Base-by-base conservation (phyloP, 2,113 vertebrate genomes). In the Chascanopsetta lugubris region DNA sequence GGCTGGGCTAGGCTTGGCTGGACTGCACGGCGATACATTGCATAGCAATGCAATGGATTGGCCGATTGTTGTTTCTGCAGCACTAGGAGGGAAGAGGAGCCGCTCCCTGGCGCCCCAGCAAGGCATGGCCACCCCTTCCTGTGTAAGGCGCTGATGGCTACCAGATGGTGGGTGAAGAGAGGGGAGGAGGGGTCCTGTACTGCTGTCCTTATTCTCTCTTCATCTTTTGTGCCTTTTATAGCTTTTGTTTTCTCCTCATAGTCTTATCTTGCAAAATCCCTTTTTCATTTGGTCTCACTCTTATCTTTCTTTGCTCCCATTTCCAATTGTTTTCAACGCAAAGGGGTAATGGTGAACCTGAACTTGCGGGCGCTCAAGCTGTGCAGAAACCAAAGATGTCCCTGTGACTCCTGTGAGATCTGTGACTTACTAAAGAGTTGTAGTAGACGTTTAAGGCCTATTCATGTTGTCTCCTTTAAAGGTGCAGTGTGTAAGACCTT, bases 121-220 rank as follows among this genome's bases (percentile, higher is more conserved):
- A 79, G 72, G 82, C 84, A 73, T 66, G 85, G 90, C 82, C 79
- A 82, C 86, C 84, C 78, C 87, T 92, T 93, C 91, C 90, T 91
- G 88, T 89, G 84, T 86, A 85, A 88, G 87, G 68, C 69, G 43
- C 88, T 92, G 90, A 92, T 92, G 88, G 85, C 79, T 92, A 91
- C 87, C 91, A 92, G 92, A 92, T 92, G 92, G 88, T 62, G 90
- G 79, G 65, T 69, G 69, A 54, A 78, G 75, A 61, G 55, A 75
- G 58, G 67, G 73, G 71, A 83, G 79, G 83, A 71, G 82, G 77
- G 77, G 80, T 79, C 66, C 47, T 25, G 6, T 25, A 17, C 32
- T 32, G n/a, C 43, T 60, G 26, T 75, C 70, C 27, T 57, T 53
- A 25, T 54, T 47, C 48, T 66, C 21, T 43, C 45, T 71, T 56